Evolutionary conservation across 2,113 vertebrate species (phyloP).

Genomic region (Alouatta palliata): DNA sequence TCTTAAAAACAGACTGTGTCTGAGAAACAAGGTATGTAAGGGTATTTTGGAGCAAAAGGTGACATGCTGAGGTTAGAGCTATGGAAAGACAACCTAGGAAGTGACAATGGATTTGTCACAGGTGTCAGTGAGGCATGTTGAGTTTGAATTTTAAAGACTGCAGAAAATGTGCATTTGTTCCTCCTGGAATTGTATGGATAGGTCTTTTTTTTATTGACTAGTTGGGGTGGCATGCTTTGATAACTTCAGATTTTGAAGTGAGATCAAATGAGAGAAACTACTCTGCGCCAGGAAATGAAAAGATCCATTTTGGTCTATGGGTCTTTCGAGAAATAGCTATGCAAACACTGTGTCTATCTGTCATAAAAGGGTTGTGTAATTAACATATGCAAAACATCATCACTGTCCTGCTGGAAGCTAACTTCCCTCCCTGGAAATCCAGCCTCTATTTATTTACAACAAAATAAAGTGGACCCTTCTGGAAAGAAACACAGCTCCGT

Average conservation of each 20-base stretch:
- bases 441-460: conserved; percentile 91
- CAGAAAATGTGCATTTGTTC: not conserved
- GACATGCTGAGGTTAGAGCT: conserved; percentile 30
- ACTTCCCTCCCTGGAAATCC: conserved; percentile 85
- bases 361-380: conserved; percentile 83
- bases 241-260: conserved; percentile 60
- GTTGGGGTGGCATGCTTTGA: conserved; percentile 10
- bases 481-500: conserved; percentile 90
- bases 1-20: conserved; percentile 38
- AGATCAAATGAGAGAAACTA: conserved; percentile 66
- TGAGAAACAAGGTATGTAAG: conserved; percentile 6
- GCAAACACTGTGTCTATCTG: conserved; percentile 81
- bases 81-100: conserved; percentile 18
- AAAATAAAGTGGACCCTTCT: conserved; percentile 92
- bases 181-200: not conserved
- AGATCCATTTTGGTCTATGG: conserved; percentile 80
- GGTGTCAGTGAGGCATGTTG: not conserved
- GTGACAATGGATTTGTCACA: conserved; percentile 23
- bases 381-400: conserved; percentile 90
- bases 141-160: conserved; percentile 41
- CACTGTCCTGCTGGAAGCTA: conserved; percentile 88
- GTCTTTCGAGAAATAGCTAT: conserved; percentile 81
- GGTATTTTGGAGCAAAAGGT: conserved; percentile 10
- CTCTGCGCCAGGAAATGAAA: conserved; percentile 71
- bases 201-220: conserved; percentile 34